Conservation (phyloP, 2,797 vertebrate genomes). For the Threskiornis aethiopicus region DNA sequence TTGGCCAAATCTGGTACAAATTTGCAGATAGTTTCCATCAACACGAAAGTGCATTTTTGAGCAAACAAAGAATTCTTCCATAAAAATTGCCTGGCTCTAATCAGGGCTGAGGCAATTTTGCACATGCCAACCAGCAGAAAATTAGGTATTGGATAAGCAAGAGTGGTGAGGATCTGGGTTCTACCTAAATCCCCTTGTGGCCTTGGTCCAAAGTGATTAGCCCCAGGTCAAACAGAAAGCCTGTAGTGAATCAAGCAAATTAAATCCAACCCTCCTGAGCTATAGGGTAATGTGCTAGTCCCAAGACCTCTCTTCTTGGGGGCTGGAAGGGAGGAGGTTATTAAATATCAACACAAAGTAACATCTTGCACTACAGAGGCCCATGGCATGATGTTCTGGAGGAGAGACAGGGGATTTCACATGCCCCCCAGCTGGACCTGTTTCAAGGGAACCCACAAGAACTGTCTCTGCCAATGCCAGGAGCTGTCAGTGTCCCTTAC, state of each 20-base stretch:
- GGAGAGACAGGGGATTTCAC: background rate
- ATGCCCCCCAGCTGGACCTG: background rate
- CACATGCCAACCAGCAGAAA: constrained; percentile 64
- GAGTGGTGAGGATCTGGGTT: background rate
- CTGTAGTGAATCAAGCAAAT: constrained; percentile 60
- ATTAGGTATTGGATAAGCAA: constrained; percentile 61
- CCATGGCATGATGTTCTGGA: background rate
- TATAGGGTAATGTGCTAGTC: background rate
- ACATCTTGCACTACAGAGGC: constrained; percentile 5
- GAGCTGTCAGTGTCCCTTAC: background rate
- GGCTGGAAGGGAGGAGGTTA: background rate
- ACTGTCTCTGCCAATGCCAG: background rate
- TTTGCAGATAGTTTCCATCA: constrained; percentile 69
- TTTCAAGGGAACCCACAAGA: background rate
- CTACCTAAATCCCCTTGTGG: constrained; percentile 61
- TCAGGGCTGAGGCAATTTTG: constrained; percentile 50
- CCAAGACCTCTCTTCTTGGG: constrained; percentile 23
- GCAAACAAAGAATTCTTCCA: constrained; percentile 60
- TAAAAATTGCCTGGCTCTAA: constrained; percentile 64
- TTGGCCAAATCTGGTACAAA: constrained; percentile 67
- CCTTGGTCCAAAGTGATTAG: constrained; percentile 51
- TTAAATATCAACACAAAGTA: constrained; percentile 26
- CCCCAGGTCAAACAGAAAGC: constrained; percentile 48
- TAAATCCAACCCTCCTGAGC: constrained; percentile 53
- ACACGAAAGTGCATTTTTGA: constrained; percentile 56